phyloP scores from a whole-genome alignment of 2,888 invertebrate species.

The Diaprepes abbreviatus region DNA sequence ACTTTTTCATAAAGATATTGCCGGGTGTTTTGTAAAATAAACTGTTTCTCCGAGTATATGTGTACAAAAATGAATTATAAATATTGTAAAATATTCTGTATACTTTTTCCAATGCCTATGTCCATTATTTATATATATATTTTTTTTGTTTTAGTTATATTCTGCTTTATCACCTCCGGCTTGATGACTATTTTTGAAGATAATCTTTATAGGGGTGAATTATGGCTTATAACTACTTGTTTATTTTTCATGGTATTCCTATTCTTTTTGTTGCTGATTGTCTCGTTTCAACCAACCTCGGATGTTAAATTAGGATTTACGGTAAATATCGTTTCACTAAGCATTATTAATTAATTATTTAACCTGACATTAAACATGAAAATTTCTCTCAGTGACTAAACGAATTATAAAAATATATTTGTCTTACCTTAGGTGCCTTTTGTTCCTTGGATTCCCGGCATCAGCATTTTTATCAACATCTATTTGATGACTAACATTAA shows the following conservation, averaged over 20 bases:
- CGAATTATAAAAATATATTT: background rate
- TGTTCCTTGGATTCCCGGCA: constrained; percentile 84
- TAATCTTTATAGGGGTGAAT: constrained; percentile 63
- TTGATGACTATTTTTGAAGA: constrained; percentile 62
- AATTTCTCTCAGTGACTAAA: too few relatives aligned
- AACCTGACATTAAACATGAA: too few relatives aligned
- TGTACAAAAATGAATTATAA: too few relatives aligned
- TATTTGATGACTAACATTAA: constrained; percentile 89
- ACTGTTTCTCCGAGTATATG: too few relatives aligned
- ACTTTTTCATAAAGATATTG: too few relatives aligned
- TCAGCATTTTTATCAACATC: constrained; percentile 86
- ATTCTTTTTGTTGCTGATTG: constrained; percentile 69
- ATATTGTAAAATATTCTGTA: too few relatives aligned
- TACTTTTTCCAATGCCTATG: too few relatives aligned
- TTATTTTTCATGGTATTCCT: constrained; percentile 57
- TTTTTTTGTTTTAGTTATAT: constrained; percentile 60
- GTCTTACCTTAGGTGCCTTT: constrained; percentile 77
- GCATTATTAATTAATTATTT: too few relatives aligned
- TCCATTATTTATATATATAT: too few relatives aligned
- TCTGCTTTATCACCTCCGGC: constrained; percentile 62
- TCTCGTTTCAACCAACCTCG: constrained; percentile 76
- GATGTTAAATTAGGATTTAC: constrained; percentile 75
- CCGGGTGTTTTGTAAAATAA: too few relatives aligned
- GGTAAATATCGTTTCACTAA: too few relatives aligned
- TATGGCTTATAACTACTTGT: constrained; percentile 63